Evolutionary conservation across 92 coral and sea anemone species (phyloP).

Genomic region (Heteractis magnifica): DNA sequence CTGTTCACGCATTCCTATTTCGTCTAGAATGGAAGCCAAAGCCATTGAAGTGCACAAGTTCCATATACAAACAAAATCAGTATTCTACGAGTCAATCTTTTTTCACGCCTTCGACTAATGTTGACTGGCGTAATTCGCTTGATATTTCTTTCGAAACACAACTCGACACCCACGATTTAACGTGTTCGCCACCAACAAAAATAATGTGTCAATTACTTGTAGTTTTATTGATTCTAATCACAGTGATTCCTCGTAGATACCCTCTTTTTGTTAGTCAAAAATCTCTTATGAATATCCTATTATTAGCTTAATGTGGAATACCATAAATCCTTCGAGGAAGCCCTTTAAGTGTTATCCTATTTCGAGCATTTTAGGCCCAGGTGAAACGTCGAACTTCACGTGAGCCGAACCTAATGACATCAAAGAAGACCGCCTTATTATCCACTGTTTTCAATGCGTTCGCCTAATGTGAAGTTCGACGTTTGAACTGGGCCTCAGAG

Average conservation of each 20-base stretch:
- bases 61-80: background rate
- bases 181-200: background rate
- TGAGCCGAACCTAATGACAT: too few relatives aligned
- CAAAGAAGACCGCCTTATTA: too few relatives aligned
- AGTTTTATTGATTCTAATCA: too few relatives aligned
- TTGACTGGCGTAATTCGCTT: constrained; percentile 4
- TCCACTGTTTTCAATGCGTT: too few relatives aligned
- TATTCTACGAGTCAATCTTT: background rate
- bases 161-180: background rate
- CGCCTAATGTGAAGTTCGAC: too few relatives aligned
- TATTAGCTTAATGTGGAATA: background rate
- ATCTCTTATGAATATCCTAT: too few relatives aligned
- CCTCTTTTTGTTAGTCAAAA: too few relatives aligned
- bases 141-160: constrained; percentile 15
- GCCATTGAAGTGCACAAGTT: background rate
- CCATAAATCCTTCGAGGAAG: background rate
- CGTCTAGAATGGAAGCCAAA: background rate
- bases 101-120: constrained; percentile 15
- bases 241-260: too few relatives aligned
- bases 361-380: too few relatives aligned
- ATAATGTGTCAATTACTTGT: too few relatives aligned
- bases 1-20: background rate
- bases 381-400: too few relatives aligned
- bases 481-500: too few relatives aligned
- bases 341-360: background rate